Percentiles rank a stretch among this genome's conserved stretches.
These are phyloP conservation scores for Theretra japonica DNA, from an alignment of 2,888 invertebrate genomes.

Conservation along the genomic window DNA sequence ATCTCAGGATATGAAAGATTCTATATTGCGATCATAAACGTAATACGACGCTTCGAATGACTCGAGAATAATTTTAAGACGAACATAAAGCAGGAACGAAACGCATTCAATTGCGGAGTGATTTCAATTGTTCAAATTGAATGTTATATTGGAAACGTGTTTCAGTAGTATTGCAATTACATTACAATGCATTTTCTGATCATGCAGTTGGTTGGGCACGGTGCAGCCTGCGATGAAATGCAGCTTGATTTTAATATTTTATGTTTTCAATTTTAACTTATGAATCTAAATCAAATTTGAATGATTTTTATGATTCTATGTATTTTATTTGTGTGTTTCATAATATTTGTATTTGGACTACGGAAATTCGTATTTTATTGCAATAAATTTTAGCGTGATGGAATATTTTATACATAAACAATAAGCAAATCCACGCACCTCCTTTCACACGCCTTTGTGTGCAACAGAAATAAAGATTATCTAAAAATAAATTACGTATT, in stretches of 20 bases:
- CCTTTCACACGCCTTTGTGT: too few relatives aligned
- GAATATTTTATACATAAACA: too few relatives aligned
- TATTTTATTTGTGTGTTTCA: too few relatives aligned
- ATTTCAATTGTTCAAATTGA: constrained; percentile 34
- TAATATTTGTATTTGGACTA: too few relatives aligned
- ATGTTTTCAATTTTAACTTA: too few relatives aligned
- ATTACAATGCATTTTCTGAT: constrained; percentile 7
- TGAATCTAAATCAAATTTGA: neutral
- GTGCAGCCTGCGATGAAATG: neutral
- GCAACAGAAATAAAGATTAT: too few relatives aligned
- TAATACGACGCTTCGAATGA: neutral
- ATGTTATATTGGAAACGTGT: constrained; percentile 33
- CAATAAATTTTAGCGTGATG: too few relatives aligned
- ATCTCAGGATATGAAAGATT: constrained; percentile 7
- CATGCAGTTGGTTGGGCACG: neutral
- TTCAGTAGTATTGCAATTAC: neutral
- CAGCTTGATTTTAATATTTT: neutral
- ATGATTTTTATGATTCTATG: neutral
- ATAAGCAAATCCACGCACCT: too few relatives aligned
- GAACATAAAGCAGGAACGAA: constrained; percentile 34
- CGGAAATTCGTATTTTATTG: too few relatives aligned
- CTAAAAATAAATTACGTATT: too few relatives aligned
- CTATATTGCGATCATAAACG: constrained; percentile 17
- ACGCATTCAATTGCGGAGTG: constrained; percentile 34
- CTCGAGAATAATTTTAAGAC: constrained; percentile 29